These are phyloP conservation scores for Alosa sapidissima DNA, from an alignment of 2,797 vertebrate genomes.

Conservation along the genomic window DNA sequence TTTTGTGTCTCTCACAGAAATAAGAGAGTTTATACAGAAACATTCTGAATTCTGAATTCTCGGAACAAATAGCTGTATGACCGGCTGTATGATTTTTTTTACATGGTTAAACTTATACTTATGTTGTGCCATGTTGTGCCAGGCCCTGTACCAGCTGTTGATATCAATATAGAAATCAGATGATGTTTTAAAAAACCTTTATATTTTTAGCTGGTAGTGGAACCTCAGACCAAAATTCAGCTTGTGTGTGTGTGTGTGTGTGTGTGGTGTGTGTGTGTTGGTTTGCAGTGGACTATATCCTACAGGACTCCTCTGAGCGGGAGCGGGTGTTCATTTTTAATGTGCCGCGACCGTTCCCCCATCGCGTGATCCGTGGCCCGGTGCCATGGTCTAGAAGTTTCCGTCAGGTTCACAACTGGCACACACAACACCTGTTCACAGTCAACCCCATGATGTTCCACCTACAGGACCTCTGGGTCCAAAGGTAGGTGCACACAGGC, in stretches of 20 bases:
- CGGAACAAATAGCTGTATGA: no score
- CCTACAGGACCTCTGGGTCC: conserved; percentile 83
- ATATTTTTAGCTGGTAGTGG: not conserved
- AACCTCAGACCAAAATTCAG: not conserved
- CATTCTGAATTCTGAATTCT: not conserved
- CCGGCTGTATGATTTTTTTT: not conserved
- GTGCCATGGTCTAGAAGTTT: conserved; percentile 83
- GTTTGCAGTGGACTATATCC: conserved; percentile 85
- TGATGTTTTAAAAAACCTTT: not conserved
- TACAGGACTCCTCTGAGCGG: conserved; percentile 82
- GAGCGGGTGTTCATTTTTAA: conserved; percentile 78
- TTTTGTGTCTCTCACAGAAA: conserved; percentile 17
- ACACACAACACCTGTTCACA: conserved; percentile 76
- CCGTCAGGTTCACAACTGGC: conserved; percentile 71
- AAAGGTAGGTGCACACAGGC: conserved; percentile 69
- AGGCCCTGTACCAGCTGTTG: not conserved
- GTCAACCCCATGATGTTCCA: conserved; percentile 77
- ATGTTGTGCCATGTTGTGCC: not conserved
- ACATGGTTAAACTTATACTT: not conserved
- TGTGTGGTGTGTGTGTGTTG: not conserved
- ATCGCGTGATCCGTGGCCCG: conserved; percentile 79
- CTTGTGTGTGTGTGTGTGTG: not conserved
- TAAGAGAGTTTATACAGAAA: not conserved
- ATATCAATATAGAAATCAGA: not conserved
- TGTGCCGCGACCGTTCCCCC: conserved; percentile 75